Evolutionary conservation across 2,797 vertebrate species (phyloP).

Genomic region (Garrulus glandarius): DNA sequence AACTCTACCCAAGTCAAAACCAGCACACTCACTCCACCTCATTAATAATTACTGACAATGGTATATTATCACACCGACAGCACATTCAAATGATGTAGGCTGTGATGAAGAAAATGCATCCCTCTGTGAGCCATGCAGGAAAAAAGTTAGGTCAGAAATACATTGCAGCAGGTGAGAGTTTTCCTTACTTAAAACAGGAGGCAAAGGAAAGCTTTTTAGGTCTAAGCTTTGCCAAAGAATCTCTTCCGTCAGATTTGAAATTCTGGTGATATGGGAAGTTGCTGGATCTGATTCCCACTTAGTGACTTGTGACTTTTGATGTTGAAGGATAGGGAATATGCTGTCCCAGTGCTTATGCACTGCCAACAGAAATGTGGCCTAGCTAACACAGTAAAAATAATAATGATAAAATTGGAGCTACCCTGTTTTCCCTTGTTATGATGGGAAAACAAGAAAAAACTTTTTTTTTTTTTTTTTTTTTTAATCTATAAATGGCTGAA

Average conservation of each 20-base stretch:
- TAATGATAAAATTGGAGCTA: background rate
- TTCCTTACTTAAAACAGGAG: background rate
- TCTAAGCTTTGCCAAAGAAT: background rate
- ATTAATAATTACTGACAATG: background rate
- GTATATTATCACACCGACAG: background rate
- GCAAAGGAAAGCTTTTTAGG: background rate
- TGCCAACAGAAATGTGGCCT: background rate
- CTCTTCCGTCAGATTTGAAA: background rate
- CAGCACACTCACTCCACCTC: background rate
- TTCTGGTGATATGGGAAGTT: background rate
- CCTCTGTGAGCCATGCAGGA: background rate
- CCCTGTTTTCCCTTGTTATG: background rate
- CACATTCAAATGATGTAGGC: background rate
- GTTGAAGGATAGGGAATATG: background rate
- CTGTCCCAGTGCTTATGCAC: background rate
- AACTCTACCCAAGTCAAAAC: background rate
- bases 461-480: too few species aligned
- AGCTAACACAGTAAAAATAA: background rate
- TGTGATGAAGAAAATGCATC: background rate
- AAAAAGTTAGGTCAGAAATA: background rate
- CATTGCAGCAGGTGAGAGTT: background rate
- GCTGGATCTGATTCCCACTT: background rate
- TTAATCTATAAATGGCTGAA: background rate
- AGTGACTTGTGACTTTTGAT: background rate
- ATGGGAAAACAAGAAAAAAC: background rate